These are phyloP conservation scores for Aricia agestis DNA, from an alignment of 1,140 invertebrate species.

Conservation along the genomic window DNA sequence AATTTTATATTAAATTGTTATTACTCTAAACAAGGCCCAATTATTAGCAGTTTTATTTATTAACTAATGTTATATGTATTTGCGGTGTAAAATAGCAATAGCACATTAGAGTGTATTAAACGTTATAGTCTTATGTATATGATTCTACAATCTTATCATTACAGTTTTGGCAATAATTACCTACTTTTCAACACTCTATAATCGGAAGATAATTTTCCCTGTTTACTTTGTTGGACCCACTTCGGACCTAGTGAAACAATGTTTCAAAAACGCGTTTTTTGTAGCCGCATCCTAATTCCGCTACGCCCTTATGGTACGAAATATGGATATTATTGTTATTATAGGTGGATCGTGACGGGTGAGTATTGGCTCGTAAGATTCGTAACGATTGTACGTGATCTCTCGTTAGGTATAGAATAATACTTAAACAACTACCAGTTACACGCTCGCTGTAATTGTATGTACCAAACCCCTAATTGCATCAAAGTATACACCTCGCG, in stretches of 20 bases:
- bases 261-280: conserved; percentile 29
- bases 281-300: conserved; percentile 51
- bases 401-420: conserved; percentile 32
- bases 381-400: conserved; percentile 35
- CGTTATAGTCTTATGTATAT: no score
- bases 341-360: conserved; percentile 47
- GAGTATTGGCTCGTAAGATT: conserved; percentile 36
- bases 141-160: no score
- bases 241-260: background rate
- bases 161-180: no score
- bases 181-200: no score
- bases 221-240: background rate
- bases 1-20: background rate
- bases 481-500: conserved; percentile 21
- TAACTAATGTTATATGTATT: no score
- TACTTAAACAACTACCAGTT: conserved; percentile 32
- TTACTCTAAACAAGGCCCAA: background rate
- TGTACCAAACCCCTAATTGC: conserved; percentile 22
- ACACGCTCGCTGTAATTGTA: conserved; percentile 23
- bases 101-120: no score
- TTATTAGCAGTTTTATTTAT: background rate
- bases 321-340: conserved; percentile 68
- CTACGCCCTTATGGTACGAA: conserved; percentile 49
- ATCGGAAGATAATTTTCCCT: no score
- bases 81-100: no score